Base-by-base conservation (phyloP, 2,797 vertebrate species). In the Tenualosa thibaudeaui region DNA sequence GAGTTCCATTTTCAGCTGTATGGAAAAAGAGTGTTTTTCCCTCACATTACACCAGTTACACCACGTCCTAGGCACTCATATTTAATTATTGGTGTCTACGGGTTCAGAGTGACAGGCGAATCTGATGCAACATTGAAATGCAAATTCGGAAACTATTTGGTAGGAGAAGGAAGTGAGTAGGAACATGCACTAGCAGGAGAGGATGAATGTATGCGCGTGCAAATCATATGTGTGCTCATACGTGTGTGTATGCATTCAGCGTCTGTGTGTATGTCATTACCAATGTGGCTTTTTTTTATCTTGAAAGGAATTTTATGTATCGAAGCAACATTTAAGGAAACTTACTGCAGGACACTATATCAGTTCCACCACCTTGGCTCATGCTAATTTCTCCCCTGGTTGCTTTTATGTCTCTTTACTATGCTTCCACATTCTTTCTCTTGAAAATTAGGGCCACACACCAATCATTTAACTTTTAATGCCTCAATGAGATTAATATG, bases 301-400 rank as follows among this genome's bases (percentile, higher is more conserved):
- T 40, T 37, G 10, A 68, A 71, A 71, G 31, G 31, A 19, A 22
- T 46, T 22, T 78, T 78, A 78, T 78, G 71, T 78, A 46, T 92
- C 86, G 87, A 92, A 93, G 93, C 90, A 89, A 13, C 49, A 88
- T 91, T 91, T 93, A 92, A 78, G 17, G 92, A 91, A 91, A 93
- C 94, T 87, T 65, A 84, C 84, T 93, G 94, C 92, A 90, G 92
- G 93, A 93, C 89, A 90, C 92, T 93, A 95, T 94, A 95, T 94
- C 93, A 95, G 93, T 94, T 95, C 93, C 92, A 94, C 92, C 92
- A 93, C 93, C 92, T 93, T 94, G 92, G 91, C 90, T 94, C 93
- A 91, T 94, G 94, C 94, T 95, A 90, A 95, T 95, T 95, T 95
- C 93, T 94, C 92, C 92, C 92, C 93, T 94, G 93, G 91, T 93